phyloP scores from a whole-genome alignment of 2,113 vertebrate species.

The Melanocharis versteri region DNA sequence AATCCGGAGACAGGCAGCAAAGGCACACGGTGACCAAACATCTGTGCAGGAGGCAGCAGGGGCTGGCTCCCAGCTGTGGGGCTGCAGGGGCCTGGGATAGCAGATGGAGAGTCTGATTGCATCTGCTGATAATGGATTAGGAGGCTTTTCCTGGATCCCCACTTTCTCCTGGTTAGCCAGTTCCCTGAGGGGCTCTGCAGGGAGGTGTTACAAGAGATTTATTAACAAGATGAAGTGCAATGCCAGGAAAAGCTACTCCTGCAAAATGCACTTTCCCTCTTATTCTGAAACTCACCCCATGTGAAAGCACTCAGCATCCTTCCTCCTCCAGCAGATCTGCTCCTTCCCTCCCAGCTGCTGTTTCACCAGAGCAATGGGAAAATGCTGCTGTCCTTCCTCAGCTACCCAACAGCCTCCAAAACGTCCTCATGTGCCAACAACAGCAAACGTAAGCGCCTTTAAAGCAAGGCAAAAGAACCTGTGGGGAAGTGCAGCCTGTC shows the following conservation, averaged over 20 bases:
- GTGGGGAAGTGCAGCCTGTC: background rate
- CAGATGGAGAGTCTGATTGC: slow-evolving; percentile 28
- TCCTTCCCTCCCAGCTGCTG: background rate
- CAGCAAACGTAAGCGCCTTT: background rate
- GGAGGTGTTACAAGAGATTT: slow-evolving; percentile 18
- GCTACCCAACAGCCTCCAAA: background rate
- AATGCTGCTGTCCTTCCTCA: background rate
- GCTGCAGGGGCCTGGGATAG: background rate
- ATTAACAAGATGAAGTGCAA: slow-evolving; percentile 24
- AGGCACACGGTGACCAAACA: background rate
- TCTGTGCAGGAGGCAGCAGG: background rate
- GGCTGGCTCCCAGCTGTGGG: background rate
- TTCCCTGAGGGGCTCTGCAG: slow-evolving; percentile 8
- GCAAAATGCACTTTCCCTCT: background rate
- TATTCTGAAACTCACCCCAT: background rate
- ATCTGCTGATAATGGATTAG: slow-evolving; percentile 2
- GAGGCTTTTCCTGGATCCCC: slow-evolving; percentile 20
- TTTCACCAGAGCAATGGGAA: background rate
- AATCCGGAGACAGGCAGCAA: rapidly evolving
- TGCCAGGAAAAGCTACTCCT: slow-evolving; percentile 1
- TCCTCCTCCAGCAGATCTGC: background rate
- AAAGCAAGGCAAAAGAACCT: background rate
- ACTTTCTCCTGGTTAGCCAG: background rate
- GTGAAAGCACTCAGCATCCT: background rate
- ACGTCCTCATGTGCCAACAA: background rate